phyloP scores from a whole-genome alignment of 2,797 vertebrate species.

The Sylvia borin region DNA sequence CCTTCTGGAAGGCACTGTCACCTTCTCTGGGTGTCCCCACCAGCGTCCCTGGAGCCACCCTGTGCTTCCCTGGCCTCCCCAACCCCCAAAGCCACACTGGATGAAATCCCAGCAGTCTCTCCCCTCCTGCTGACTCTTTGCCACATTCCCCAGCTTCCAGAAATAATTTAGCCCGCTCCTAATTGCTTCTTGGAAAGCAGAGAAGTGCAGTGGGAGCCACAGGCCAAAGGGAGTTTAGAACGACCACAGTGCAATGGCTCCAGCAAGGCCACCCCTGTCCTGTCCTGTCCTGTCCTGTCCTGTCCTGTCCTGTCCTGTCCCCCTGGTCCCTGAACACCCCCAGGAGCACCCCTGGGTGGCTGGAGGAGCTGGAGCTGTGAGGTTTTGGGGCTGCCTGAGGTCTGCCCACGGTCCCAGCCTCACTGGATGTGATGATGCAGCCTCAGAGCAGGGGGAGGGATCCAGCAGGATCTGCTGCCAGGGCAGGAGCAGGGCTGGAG shows the following conservation, averaged over 20 bases:
- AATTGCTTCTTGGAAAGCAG: slow-evolving; percentile 47
- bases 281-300: not conserved
- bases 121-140: not conserved
- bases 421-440: not conserved
- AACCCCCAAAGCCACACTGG: not conserved
- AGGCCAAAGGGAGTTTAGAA: not conserved
- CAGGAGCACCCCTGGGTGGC: not conserved
- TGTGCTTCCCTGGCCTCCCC: not conserved
- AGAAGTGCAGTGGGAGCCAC: not conserved
- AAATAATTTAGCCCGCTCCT: not conserved
- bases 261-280: not conserved
- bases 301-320: not conserved
- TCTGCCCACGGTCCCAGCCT: not conserved
- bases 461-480: not conserved
- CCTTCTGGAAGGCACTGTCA: not conserved
- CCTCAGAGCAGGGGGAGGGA: not conserved
- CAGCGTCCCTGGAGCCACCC: not conserved
- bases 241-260: not conserved
- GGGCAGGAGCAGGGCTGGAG: not conserved
- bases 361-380: not conserved
- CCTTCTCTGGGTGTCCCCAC: not conserved
- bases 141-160: slow-evolving; percentile 13
- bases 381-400: not conserved
- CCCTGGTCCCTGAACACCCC: not conserved
- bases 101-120: not conserved